Percentiles rank a stretch among this genome's conserved stretches.
These are phyloP conservation scores for Vulpes ferrilata DNA, from an alignment of 2,113 vertebrate genomes.

Conservation along the genomic window DNA sequence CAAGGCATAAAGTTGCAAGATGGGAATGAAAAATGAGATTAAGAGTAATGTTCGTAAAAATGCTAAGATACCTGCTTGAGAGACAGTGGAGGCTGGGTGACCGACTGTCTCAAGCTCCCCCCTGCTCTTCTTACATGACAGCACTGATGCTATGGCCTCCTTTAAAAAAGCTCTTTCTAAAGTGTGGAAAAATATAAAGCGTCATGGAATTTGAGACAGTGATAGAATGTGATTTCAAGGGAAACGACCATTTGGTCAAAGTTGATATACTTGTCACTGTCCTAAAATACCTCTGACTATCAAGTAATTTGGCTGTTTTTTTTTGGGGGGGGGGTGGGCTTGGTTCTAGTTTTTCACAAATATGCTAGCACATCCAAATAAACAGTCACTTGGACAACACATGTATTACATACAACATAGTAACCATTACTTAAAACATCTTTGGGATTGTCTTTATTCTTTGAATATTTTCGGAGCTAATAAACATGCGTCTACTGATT, in stretches of 20 bases:
- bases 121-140: not conserved
- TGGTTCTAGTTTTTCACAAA: not conserved
- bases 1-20: conserved; percentile 77
- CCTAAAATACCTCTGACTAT: not conserved
- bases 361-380: not conserved
- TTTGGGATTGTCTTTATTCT: not conserved
- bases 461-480: not conserved
- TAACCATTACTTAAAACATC: not conserved
- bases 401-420: not conserved
- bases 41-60: conserved; percentile 76
- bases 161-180: conserved; percentile 20
- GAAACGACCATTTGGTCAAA: not conserved
- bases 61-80: conserved; percentile 64
- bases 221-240: not conserved
- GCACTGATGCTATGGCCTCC: not conserved
- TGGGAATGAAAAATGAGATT: conserved; percentile 82
- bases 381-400: not conserved
- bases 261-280: not conserved
- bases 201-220: not conserved
- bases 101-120: not conserved
- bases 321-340: not conserved
- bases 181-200: not conserved
- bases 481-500: not conserved
- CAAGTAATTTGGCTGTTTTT: not conserved
- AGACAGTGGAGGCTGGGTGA: not conserved